Evolutionary conservation across 2,113 vertebrate species (phyloP).

Genomic region (Gymnogyps californianus): DNA sequence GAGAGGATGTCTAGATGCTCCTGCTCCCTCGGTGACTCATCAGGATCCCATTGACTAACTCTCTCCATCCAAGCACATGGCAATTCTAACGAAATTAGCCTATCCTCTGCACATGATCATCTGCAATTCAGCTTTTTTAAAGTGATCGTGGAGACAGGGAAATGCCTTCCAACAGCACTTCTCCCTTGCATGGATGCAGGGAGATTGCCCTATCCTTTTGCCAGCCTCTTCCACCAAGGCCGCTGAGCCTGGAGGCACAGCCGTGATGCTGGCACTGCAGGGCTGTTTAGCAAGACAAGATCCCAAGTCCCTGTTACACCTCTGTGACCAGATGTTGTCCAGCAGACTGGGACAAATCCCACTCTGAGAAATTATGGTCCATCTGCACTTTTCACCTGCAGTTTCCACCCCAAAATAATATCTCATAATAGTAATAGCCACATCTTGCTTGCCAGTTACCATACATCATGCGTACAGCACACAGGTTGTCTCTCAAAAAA

Average conservation of each 20-base stretch:
- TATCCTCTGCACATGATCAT: neutral
- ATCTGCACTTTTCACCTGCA: neutral
- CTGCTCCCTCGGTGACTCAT: neutral
- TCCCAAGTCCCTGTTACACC: neutral
- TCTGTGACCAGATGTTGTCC: neutral
- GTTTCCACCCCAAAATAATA: neutral
- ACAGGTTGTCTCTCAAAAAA: neutral
- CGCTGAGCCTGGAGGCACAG: neutral
- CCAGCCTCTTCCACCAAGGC: neutral
- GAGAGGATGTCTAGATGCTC: neutral
- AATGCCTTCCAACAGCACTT: neutral
- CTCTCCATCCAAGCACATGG: neutral
- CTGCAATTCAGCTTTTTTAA: neutral
- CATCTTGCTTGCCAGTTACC: neutral
- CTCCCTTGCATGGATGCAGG: neutral
- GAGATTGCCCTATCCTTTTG: neutral
- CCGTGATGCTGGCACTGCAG: rapidly evolving
- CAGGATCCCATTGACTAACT: too few relatives aligned
- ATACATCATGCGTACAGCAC: neutral
- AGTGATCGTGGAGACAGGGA: neutral
- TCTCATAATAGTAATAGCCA: neutral
- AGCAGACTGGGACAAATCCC: neutral
- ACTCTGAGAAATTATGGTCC: neutral
- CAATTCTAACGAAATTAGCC: neutral
- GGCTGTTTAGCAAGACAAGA: neutral